A percentile compares a stretch with the other conserved stretches of the same genome.
Conservation (phyloP, 2,113 vertebrate species). For the Trichomycterus rosablanca region DNA sequence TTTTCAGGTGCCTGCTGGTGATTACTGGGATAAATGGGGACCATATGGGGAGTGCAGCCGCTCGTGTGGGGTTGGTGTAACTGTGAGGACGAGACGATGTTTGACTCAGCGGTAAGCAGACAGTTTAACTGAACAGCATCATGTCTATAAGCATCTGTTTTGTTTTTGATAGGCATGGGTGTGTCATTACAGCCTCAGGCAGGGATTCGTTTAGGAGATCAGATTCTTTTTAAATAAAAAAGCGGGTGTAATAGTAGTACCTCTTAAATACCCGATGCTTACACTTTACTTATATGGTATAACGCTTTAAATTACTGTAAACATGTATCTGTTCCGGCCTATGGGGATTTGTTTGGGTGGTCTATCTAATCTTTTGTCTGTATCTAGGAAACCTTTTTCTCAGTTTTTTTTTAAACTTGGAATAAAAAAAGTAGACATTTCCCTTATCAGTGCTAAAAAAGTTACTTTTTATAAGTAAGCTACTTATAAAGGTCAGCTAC, state of each 20-base stretch:
- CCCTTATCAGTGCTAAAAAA: neutral
- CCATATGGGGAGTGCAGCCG: slow-evolving; percentile 83
- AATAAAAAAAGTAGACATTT: slow-evolving; percentile 22
- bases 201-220: slow-evolving; percentile 1
- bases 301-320: too few relatives aligned
- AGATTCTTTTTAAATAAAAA: neutral
- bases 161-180: slow-evolving; percentile 1
- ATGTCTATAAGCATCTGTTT: slow-evolving; percentile 10
- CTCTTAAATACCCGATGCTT: too few relatives aligned
- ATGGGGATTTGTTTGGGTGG: too few relatives aligned
- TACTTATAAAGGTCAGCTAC: too few relatives aligned
- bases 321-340: too few relatives aligned
- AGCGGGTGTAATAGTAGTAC: neutral
- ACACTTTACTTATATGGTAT: too few relatives aligned
- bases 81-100: slow-evolving; percentile 74
- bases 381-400: neutral
- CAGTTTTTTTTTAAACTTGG: neutral
- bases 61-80: slow-evolving; percentile 84
- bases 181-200: slow-evolving; percentile 18
- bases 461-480: too few relatives aligned
- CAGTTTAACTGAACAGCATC: slow-evolving; percentile 5
- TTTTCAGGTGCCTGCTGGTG: slow-evolving; percentile 56
- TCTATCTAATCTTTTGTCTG: neutral
- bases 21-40: slow-evolving; percentile 83
- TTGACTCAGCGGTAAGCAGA: slow-evolving; percentile 75